Evolutionary conservation across 2,797 vertebrate genomes (phyloP), one percentile per base, ranked within the genome.

Genomic region (Oreochromis mossambicus): DNA sequence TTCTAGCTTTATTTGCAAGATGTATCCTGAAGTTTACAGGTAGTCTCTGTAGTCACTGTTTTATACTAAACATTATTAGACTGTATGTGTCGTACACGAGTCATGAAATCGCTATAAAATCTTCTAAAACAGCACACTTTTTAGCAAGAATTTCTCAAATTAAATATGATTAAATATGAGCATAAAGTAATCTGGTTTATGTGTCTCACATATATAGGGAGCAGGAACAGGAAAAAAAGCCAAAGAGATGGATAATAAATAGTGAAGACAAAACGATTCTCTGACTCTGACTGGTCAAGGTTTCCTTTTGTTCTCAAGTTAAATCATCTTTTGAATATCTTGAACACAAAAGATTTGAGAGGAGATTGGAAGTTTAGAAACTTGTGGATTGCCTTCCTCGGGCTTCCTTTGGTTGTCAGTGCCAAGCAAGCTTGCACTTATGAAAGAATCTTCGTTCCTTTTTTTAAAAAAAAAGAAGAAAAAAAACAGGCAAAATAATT

Each of bases 401-500:
- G 29, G n/a, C 48, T 61, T 43, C 73, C 78, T 78, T 29, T 68
- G 8, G 55, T 55, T 79, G 66, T 82, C 76, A 41, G 46, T 13
- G 29, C 19, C 54, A 68, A 81, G 75, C 61, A 55, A 82, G 63
- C 56, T 82, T 66, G 21, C 29, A 2, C 36, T 10, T 34, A 19
- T 41, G 17, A 77, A 83, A 73, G 34, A 83, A 13, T 73, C 43
- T 41, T 52, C 0, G 48, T 73, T 75, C 26, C 32, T 38, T 19
- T 32, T 68, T 32, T 15, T 1, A 8, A 1, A 61, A 12, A 34
- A 19, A 38, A 61, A 0, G 0, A 8, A 0, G 1, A 34, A 14
- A 4, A 48, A 43, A 50, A 43, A 3, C 2, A 26, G 51, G 61
- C 19, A 34, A 56, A 68, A 83, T 80, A 29, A 55, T 83, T 83